These are phyloP conservation scores for Antigone vipio DNA, from an alignment of 2,113 vertebrate genomes.

Conservation along the genomic window DNA sequence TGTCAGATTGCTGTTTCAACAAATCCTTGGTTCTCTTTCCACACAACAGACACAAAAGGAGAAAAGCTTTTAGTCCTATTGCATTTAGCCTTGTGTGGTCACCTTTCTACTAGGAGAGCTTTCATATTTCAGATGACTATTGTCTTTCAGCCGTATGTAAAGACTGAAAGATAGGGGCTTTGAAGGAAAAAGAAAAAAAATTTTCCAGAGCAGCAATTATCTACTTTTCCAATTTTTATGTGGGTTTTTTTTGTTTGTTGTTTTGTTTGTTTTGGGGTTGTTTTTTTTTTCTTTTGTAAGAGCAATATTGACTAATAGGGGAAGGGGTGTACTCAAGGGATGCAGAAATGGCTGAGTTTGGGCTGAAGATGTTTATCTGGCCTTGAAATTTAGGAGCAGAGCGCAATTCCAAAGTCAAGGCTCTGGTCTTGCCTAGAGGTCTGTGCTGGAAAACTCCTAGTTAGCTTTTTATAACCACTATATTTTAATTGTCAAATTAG, in stretches of 20 bases:
- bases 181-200: not conserved
- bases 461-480: not conserved
- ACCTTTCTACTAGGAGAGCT: not conserved
- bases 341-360: not conserved
- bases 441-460: not conserved
- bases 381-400: not conserved
- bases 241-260: not conserved
- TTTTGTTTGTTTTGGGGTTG: too few species aligned
- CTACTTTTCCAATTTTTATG: not conserved
- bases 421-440: not conserved
- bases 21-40: not conserved
- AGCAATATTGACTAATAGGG: not conserved
- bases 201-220: not conserved
- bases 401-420: rapidly evolving
- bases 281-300: not conserved
- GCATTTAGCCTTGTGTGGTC: not conserved
- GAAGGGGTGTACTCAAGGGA: not conserved
- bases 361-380: not conserved
- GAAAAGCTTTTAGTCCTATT: not conserved
- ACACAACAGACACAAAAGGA: not conserved
- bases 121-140: not conserved
- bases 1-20: not conserved
- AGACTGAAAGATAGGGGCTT: not conserved
- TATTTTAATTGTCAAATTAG: not conserved
- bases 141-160: not conserved